phyloP scores from a whole-genome alignment of 2,113 vertebrate species.

The Sinocyclocheilus grahami region DNA sequence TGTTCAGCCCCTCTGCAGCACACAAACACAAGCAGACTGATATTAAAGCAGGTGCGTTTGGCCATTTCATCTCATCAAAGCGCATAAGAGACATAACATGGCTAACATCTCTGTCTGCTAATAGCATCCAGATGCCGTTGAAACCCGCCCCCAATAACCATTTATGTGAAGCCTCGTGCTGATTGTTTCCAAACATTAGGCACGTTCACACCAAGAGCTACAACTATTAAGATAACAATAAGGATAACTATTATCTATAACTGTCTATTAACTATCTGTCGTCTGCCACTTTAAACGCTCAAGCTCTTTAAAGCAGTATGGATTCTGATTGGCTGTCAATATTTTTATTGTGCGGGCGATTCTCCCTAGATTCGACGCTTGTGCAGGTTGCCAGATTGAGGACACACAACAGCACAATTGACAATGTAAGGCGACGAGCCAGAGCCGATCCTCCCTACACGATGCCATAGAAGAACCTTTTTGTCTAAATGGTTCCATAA shows the following conservation, averaged over 20 bases:
- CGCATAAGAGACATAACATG: not conserved
- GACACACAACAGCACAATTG: too few relatives aligned
- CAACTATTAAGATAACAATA: not conserved
- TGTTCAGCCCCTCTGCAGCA: constrained; percentile 38
- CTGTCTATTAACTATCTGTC: not conserved
- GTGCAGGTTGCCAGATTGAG: too few relatives aligned
- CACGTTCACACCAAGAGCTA: not conserved
- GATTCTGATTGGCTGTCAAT: too few relatives aligned
- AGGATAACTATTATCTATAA: not conserved
- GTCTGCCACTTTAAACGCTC: too few relatives aligned
- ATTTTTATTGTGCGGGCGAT: too few relatives aligned
- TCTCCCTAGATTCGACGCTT: too few relatives aligned
- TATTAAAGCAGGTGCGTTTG: not conserved
- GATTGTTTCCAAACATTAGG: not conserved
- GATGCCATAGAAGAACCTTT: too few relatives aligned
- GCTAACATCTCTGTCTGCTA: not conserved
- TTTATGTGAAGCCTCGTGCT: not conserved
- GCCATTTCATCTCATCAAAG: not conserved
- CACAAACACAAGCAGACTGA: constrained; percentile 22
- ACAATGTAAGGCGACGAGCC: too few relatives aligned
- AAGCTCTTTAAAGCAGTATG: too few relatives aligned
- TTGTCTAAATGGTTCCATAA: too few relatives aligned
- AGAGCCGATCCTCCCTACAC: too few relatives aligned
- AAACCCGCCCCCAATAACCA: not conserved
- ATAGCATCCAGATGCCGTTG: not conserved